Base-by-base conservation (phyloP, 2,113 vertebrate genomes). In the Tamias sibiricus region DNA sequence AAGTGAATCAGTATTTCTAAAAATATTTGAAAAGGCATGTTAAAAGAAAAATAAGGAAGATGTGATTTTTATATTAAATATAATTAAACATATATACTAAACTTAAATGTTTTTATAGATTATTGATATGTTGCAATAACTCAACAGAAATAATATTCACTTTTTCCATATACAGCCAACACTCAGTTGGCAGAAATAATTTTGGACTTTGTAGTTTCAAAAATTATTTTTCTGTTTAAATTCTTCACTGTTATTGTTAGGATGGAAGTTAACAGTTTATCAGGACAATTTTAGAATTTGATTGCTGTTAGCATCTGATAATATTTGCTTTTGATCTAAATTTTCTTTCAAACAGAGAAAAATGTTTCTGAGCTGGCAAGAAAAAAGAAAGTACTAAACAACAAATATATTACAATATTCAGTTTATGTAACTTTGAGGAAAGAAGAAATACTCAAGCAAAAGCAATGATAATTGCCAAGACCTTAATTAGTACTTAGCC, bases 281-380 rank as follows among this genome's bases (percentile, higher is more conserved):
- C n/a, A 89, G 14, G 12, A 54, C 83, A 32, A 77, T 13, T 62
- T 96, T 35, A 47, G 30, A 5, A 54, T 69, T 69, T 86, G 28
- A 68, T 85, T 85, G n/a, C 16, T 86, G 17, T 54, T 94, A 47
- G 19, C 2, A 66, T 81, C 40, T 87, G 13, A 74, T 71, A 79
- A 6, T 20, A 90, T 90, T 82, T 93, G 69, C 68, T 95, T 95
- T 95, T 96, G 84, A 91, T 91, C 32, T 87, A 32, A 59, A 28
- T 87, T 71, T 95, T 47, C 54, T 91, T 97, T 95, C 57, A 92
- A 85, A 83, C 13, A 40, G 35, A 62, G 74, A 40, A 81, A n/a
- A 92, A 81, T 89, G 3, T 64, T 76, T 90, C 10, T 71, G 17
- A 86, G 64, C n/a, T 76, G 35, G 30, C 2, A 84, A 90, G 66